Evolutionary conservation across 2,113 vertebrate genomes (phyloP), one percentile per base, ranked within the genome.

Genomic region (Heterotilapia buettikoferi): DNA sequence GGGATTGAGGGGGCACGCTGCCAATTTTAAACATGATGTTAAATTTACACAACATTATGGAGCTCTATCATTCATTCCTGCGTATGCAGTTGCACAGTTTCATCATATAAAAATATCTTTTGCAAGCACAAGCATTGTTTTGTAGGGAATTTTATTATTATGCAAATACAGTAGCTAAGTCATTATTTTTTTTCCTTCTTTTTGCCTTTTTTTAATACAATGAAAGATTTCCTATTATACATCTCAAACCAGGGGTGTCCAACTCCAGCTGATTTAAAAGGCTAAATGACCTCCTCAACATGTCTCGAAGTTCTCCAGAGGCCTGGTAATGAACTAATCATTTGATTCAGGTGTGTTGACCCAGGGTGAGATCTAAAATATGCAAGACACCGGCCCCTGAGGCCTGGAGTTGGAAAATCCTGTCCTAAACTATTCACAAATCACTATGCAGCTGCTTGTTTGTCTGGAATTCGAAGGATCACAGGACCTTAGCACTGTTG

Each of bases 381-480:
- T 63, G 59, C 29, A 63, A 61, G 29, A 61, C 16, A 61, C 9
- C 0, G 16, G 57, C 16, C 29, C 29, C 16, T 4, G 0, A 0
- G 29, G 29, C 16, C 59, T 11, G 9, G 59, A 33, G 57, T 61
- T 61, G 29, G 29, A 33, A 19, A 61, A 33, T 33, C 29, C 16
- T 2, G 16, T 14, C 7, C 18, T 66, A 0, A n/a, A 38, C 31
- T 12, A 12, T 12, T 66, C n/a, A 40, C 63, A 71, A 71, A 43
- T 40, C 63, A 71, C 12, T 40, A 71, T 21, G 63, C n/a, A 3
- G 63, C 36, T 71, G 36, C 36, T 71, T 40, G 36, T 43, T 43
- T 71, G 63, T 71, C 36, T 43, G 5, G 12, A 43, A 71, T 40
- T 16, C 3, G 12, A 71, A 71, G 11, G 7, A 21, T 21, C n/a